These are phyloP conservation scores for Drosophila incognita DNA, from an alignment of 2,888 invertebrate species.

Conservation along the genomic window DNA sequence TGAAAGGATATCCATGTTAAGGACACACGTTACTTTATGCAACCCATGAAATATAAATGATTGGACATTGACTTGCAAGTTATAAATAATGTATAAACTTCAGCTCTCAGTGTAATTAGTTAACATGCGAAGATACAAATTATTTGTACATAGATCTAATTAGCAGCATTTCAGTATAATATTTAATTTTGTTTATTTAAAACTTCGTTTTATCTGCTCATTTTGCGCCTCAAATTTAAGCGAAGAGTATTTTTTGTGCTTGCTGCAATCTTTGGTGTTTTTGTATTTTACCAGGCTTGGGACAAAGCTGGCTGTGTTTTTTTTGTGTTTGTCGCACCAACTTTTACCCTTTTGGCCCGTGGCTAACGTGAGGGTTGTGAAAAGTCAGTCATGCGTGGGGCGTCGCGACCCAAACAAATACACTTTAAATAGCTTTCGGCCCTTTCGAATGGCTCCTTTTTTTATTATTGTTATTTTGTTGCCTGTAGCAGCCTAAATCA, in stretches of 20 bases:
- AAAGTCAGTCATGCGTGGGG: conserved; percentile 71
- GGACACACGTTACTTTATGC: no score
- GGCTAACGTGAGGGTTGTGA: conserved; percentile 27
- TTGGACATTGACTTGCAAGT: neutral
- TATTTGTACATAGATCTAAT: neutral
- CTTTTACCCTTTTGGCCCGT: conserved; percentile 22
- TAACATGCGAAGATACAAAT: neutral
- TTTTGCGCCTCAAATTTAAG: no score
- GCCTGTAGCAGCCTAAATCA: conserved; percentile 63
- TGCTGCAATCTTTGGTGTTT: conserved; percentile 25
- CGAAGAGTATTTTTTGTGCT: conserved; percentile 24
- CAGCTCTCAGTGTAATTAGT: no score
- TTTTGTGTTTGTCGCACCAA: conserved; percentile 18
- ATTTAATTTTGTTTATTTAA: neutral
- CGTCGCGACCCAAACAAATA: conserved; percentile 61
- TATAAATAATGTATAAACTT: neutral
- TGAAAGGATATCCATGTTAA: neutral
- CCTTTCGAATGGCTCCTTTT: conserved; percentile 24
- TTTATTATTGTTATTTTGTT: conserved; percentile 20
- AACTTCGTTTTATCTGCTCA: no score
- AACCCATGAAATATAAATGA: neutral
- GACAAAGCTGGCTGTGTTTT: conserved; percentile 36
- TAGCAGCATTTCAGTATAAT: neutral
- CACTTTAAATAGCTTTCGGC: conserved; percentile 59
- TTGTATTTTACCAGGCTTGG: conserved; percentile 5